phyloP scores from a whole-genome alignment of 2,797 vertebrate species.

The Rhynchonycteris naso region DNA sequence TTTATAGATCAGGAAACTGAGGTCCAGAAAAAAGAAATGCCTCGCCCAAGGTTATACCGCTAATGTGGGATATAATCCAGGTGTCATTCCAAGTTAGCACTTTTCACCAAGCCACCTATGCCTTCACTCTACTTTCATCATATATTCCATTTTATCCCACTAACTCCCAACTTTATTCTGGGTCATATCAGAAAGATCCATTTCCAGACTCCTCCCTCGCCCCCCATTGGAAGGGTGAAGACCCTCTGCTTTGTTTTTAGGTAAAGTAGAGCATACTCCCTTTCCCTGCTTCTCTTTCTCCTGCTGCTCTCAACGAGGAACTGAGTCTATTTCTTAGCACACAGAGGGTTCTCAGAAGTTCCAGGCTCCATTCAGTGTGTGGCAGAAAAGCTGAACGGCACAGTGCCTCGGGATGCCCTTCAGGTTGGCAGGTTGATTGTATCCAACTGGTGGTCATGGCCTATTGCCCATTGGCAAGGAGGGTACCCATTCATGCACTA shows the following conservation, averaged over 20 bases:
- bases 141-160: background rate
- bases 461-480: constrained; percentile 7
- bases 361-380: background rate
- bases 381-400: constrained; percentile 40
- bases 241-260: background rate
- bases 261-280: background rate
- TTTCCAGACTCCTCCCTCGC: background rate
- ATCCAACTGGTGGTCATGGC: constrained; percentile 41
- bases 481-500: background rate
- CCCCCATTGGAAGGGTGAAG: background rate
- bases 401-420: background rate
- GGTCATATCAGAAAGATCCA: background rate
- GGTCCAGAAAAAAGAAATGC: background rate
- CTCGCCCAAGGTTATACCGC: background rate
- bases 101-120: background rate
- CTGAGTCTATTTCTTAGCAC: background rate
- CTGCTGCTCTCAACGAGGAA: background rate
- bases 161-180: background rate
- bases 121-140: background rate
- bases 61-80: background rate
- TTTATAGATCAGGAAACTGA: constrained; percentile 17
- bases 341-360: background rate
- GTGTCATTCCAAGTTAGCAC: background rate
- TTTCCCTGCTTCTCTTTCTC: background rate
- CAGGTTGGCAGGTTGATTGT: constrained; percentile 32